A percentile compares a stretch with the other conserved stretches of the same genome.
phyloP scores from a whole-genome alignment of 2,113 vertebrate genomes.

The Phasianus colchicus region DNA sequence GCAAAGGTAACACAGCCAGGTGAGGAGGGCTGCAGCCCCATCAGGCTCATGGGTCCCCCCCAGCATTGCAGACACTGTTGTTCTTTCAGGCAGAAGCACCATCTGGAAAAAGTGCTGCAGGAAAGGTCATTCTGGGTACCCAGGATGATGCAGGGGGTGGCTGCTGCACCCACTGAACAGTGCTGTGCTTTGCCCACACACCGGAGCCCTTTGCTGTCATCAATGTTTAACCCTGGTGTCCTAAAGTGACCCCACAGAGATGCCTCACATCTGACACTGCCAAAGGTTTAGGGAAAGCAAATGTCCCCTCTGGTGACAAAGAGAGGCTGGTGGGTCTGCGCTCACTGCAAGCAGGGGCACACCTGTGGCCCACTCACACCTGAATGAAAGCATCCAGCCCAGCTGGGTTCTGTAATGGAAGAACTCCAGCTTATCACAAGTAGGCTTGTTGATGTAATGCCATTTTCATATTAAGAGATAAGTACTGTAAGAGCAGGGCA shows the following conservation, averaged over 20 bases:
- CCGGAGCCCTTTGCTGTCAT: neutral
- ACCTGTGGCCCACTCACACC: neutral
- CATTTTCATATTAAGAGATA: neutral
- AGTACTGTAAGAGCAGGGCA: neutral
- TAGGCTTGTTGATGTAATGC: neutral
- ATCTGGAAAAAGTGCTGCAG: neutral
- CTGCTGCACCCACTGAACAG: neutral
- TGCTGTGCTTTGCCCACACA: neutral
- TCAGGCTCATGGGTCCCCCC: no score
- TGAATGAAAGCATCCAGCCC: neutral
- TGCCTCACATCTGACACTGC: neutral
- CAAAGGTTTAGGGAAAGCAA: neutral
- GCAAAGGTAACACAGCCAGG: no score
- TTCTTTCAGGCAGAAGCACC: no score
- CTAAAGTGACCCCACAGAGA: neutral
- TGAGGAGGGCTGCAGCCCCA: no score
- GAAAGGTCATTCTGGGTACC: neutral
- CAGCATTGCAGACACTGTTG: no score
- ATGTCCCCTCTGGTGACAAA: neutral
- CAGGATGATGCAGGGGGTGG: accelerated
- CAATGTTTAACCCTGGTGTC: neutral
- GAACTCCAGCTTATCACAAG: neutral
- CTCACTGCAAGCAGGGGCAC: neutral
- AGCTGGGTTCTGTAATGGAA: neutral
- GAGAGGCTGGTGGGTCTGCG: neutral